Conservation (phyloP, 2,888 invertebrate species). For the Endotricha flammealis region DNA sequence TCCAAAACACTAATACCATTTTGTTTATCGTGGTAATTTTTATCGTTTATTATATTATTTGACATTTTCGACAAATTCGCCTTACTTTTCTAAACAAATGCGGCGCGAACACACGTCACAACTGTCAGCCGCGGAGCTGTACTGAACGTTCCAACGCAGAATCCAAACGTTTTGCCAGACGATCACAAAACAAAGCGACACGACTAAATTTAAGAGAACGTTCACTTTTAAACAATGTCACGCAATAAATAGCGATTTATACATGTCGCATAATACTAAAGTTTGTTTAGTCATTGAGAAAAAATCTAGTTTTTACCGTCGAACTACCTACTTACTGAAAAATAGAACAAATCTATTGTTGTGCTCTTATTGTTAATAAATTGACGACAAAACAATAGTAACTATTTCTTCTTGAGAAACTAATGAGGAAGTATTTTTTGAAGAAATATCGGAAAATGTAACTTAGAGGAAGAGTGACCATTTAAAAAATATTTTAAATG, state of each 20-base stretch:
- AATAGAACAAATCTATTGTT: too few relatives aligned
- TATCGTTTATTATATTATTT: constrained; percentile 60
- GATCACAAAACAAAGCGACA: constrained; percentile 52
- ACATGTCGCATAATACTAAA: constrained; percentile 29
- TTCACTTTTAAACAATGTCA: constrained; percentile 25
- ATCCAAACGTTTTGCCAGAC: constrained; percentile 52
- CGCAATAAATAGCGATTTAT: too few relatives aligned
- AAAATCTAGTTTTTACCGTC: neutral
- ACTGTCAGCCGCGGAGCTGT: constrained; percentile 54
- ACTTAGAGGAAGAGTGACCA: too few relatives aligned
- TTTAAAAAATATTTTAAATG: too few relatives aligned
- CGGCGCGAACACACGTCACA: constrained; percentile 45
- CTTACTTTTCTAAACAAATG: constrained; percentile 30
- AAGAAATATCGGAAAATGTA: too few relatives aligned
- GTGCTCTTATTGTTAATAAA: too few relatives aligned
- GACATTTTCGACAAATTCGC: constrained; percentile 72
- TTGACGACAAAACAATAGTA: too few relatives aligned
- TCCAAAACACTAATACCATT: constrained; percentile 64
- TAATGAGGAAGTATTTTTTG: too few relatives aligned
- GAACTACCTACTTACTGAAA: neutral
- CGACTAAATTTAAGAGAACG: constrained; percentile 42
- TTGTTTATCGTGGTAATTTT: constrained; percentile 56
- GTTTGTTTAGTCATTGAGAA: constrained; percentile 16
- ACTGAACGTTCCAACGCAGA: constrained; percentile 51
- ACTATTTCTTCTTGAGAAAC: too few relatives aligned